Evolutionary conservation across 1,140 invertebrate genomes (phyloP), one percentile per base, ranked within the genome.

Genomic region (Panagrolaimus sp.): DNA sequence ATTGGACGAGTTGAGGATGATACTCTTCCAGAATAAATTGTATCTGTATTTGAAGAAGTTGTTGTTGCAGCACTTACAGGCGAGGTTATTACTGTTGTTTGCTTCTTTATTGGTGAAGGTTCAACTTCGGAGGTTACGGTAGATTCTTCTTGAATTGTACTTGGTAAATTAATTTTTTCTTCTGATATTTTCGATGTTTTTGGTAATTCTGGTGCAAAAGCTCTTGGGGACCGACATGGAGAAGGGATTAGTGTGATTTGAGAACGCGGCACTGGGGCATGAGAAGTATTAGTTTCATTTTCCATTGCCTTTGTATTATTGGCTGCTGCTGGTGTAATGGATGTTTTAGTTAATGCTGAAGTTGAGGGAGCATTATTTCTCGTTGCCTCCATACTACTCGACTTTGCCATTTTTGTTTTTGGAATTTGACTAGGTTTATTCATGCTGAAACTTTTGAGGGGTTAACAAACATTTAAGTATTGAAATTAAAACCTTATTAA

Each of bases 381-480:
- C 1, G 52, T 58, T 58, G 52, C 17, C 12, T 58, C 21, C 52
- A 58, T 58, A 28, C 52, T 58, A 28, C 52, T 26, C 0, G 52
- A 58, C 28, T 58, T 58, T 58, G 52, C 52, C 52, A 58, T 58
- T 21, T 58, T 58, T 58, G 52, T 21, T 21, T 21, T 21, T 58
- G 52, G 52, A 26, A 58, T 58, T 17, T 58, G 21, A 12, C 28
- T 28, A 12, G 21, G 21, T 21, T 58, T 58, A 21, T 21, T 21
- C 52, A 58, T 58, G 21, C 52, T 58, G 52, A 21, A 58, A 58
- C 5, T 9, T 52, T 17, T 26, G 26, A 58, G 17, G 14, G 21
- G 1, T 24, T 26, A 58, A 21, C 14, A 26, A 28, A 10, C 14
- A 21, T 12, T 0, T n/a, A 21, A n/a, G 12, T 21, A n/a, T 12